Evolutionary conservation across 1,140 invertebrate genomes (phyloP), one percentile per base, ranked within the genome.

Genomic region (Leptinotarsa texana): DNA sequence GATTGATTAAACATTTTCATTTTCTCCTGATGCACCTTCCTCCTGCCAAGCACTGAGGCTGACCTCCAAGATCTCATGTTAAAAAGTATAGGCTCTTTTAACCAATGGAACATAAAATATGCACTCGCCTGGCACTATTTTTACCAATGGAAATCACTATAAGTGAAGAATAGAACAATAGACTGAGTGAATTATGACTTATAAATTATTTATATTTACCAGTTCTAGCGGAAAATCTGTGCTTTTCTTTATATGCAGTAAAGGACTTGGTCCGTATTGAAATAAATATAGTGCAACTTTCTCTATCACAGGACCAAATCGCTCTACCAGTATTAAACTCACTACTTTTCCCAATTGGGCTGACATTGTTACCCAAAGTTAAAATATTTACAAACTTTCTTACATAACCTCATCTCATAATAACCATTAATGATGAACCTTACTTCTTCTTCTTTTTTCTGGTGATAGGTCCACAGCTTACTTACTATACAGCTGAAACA

Each of bases 301-400:
- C 81, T 92, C 88, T 2, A 94, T 90, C 73, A 92, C 89, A 77
- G 90, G 86, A 22, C 94, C 94, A 86, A 93, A 95, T 83, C 92
- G 90, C 85, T 94, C 91, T 33, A 86, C 83, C 24, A 95, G 85
- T 78, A 95, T 89, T 74, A 89, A 85, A 4, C 89, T 91, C 80
- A 93, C 89, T 42, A 93, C 85, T 81, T 91, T 89, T 17, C 89
- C 89, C 69, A 89, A 87, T 76, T 91, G 88, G 69, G 88, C 84
- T 33, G 91, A 92, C 93, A 94, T 94, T 57, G 15, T 42, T 42
- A 33, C 33, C 33, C 11, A 11, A 11, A 42, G 33, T 42, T 42
- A 11, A 42, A 42, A 42, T 42, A 42, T 42, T 42, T 42, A 42
- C 33, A 42, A 42, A 42, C 33, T 11, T 11, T 42, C 8, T 42